Evolutionary conservation across 2,888 invertebrate species (phyloP).

Genomic region (Alsophila aescularia): DNA sequence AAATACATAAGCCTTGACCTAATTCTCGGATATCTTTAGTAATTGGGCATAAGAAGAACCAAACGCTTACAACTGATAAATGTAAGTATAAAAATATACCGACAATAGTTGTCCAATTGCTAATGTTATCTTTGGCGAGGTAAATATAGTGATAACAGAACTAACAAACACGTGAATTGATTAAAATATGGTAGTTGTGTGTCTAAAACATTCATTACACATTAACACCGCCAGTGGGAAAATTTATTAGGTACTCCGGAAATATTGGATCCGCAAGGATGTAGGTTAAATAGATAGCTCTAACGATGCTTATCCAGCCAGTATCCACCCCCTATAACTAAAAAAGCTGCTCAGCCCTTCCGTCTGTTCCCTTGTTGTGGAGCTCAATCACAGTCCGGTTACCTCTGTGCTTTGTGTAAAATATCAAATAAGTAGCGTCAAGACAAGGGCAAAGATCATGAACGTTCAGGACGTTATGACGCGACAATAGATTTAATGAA

Average conservation of each 20-base stretch:
- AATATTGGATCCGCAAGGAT: background rate
- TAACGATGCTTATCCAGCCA: background rate
- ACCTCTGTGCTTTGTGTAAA: no score
- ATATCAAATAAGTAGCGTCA: no score
- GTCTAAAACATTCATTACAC: background rate
- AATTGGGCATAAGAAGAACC: background rate
- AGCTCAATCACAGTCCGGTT: no score
- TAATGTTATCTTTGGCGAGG: conserved; percentile 32
- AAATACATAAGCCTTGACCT: conserved; percentile 6
- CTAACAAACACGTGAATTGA: conserved; percentile 38
- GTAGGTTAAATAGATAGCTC: background rate
- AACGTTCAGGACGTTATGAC: no score
- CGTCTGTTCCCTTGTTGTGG: no score
- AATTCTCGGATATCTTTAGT: background rate
- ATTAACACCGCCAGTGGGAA: background rate
- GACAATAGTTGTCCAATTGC: conserved; percentile 11
- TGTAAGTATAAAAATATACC: background rate
- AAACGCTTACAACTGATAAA: background rate
- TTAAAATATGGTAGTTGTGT: conserved; percentile 10
- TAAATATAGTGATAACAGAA: conserved; percentile 42
- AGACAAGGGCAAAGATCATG: no score
- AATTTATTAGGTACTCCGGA: background rate
- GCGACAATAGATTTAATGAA: no score
- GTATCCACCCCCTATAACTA: no score
- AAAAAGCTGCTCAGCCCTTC: no score